These are phyloP conservation scores for Temnopleurus reevesii DNA, from an alignment of 53 echinoderm and acorn worm species.

Conservation along the genomic window DNA sequence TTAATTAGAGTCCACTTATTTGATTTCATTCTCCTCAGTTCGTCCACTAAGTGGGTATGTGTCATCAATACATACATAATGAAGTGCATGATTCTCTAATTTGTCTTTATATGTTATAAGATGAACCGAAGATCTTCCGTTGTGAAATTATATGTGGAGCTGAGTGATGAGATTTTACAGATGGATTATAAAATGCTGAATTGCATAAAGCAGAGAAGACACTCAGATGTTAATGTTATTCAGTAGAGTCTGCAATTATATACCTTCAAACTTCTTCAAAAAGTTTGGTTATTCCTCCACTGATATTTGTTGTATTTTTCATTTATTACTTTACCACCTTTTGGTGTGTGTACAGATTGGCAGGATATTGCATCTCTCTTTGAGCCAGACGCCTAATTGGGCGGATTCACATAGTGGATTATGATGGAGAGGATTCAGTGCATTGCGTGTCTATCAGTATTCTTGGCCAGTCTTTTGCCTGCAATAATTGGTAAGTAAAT, in stretches of 20 bases:
- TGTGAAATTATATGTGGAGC: neutral
- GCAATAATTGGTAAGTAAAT: conserved; percentile 33
- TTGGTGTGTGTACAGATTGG: neutral
- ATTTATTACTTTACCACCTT: neutral
- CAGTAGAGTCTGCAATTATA: neutral
- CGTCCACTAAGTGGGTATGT: conserved; percentile 11
- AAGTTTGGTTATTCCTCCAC: neutral
- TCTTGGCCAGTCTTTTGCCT: conserved; percentile 6
- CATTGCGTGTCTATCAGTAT: neutral
- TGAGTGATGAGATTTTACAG: neutral
- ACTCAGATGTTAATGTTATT: neutral
- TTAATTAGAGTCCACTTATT: neutral
- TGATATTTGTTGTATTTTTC: neutral
- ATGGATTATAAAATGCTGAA: conserved; percentile 1
- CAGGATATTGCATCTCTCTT: neutral
- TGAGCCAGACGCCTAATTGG: neutral
- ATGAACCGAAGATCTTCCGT: no score
- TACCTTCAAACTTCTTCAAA: neutral
- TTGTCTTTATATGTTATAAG: neutral
- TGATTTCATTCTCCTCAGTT: neutral
- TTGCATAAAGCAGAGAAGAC: neutral
- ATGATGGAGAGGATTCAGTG: conserved; percentile 18
- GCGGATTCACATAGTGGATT: neutral
- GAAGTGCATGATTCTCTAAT: neutral
- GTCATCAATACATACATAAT: neutral